Percentiles rank a stretch among this genome's conserved stretches.
Conservation (phyloP, 1,140 invertebrate genomes). For the Telenomus remus region DNA sequence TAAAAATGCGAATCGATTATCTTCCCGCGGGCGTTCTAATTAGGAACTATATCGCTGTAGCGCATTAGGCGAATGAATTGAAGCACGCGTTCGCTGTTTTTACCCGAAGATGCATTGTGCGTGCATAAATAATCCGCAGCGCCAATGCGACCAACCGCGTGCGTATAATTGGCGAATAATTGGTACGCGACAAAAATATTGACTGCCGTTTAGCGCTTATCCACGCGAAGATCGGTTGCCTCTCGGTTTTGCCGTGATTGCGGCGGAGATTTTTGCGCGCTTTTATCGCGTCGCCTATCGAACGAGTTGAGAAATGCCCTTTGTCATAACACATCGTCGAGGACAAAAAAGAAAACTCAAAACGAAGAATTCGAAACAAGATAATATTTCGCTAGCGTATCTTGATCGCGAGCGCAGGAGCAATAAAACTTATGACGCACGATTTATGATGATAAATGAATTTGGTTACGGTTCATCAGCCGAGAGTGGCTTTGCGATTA, state of each 20-base stretch:
- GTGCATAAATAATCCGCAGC: slow-evolving; percentile 12
- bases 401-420: background rate
- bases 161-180: slow-evolving; percentile 55
- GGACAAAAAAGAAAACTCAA: background rate
- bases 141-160: slow-evolving; percentile 3
- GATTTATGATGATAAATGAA: background rate
- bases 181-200: slow-evolving; percentile 56
- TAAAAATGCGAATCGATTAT: slow-evolving; percentile 14
- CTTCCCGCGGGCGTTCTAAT: slow-evolving; percentile 11
- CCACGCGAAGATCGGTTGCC: slow-evolving; percentile 31
- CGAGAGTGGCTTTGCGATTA: no score
- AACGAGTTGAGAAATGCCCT: slow-evolving; percentile 35
- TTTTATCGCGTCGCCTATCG: slow-evolving; percentile 36
- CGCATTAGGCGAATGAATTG: slow-evolving; percentile 18
- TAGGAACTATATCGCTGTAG: slow-evolving; percentile 14
- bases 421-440: background rate
- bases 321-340: slow-evolving; percentile 9
- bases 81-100: no score
- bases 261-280: slow-evolving; percentile 30
- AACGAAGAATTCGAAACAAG: no score
- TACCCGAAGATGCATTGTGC: slow-evolving; percentile 31
- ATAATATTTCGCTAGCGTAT: background rate
- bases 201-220: slow-evolving; percentile 50
- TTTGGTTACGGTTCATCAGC: no score
- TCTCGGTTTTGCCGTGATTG: slow-evolving; percentile 25